A percentile compares a stretch with the other conserved stretches of the same genome.
These are phyloP conservation scores for Semotilus atromaculatus DNA, from an alignment of 2,797 vertebrate species.

Conservation along the genomic window DNA sequence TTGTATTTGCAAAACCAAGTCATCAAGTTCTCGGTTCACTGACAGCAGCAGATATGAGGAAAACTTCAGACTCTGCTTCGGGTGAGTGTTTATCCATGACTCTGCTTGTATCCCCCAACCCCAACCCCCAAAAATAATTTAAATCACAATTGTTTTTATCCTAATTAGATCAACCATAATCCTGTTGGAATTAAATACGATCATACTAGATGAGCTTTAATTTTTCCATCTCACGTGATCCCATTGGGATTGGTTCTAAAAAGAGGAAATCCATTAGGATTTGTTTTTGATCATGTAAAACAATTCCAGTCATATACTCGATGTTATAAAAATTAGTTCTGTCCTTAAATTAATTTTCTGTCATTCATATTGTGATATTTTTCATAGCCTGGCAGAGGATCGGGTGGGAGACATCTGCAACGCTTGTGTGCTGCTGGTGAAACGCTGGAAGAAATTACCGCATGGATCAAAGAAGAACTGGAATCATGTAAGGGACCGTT, in stretches of 20 bases:
- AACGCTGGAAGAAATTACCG: conserved; percentile 85
- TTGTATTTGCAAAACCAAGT: conserved; percentile 88
- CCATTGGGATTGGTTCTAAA: neutral
- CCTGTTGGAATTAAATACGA: neutral
- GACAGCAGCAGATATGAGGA: conserved; percentile 86
- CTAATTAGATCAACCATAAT: neutral
- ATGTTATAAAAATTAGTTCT: neutral
- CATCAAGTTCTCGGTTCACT: conserved; percentile 85
- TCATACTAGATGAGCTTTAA: neutral
- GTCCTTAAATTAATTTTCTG: neutral
- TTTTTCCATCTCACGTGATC: neutral
- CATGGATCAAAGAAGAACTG: conserved; percentile 86
- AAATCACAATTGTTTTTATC: neutral
- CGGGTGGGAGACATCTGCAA: conserved; percentile 86
- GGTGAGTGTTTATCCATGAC: conserved; percentile 68
- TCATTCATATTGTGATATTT: neutral
- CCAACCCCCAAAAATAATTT: neutral
- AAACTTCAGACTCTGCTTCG: conserved; percentile 83
- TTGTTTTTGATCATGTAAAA: no score
- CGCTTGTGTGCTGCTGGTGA: conserved; percentile 84
- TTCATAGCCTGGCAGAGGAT: conserved; percentile 77
- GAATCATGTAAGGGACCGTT: conserved; percentile 76
- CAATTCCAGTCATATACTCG: neutral
- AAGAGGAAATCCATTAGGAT: neutral
- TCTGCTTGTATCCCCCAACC: neutral